Base-by-base conservation (phyloP, 64 coral and sea anemone genomes). In the Anthopleura sola region DNA sequence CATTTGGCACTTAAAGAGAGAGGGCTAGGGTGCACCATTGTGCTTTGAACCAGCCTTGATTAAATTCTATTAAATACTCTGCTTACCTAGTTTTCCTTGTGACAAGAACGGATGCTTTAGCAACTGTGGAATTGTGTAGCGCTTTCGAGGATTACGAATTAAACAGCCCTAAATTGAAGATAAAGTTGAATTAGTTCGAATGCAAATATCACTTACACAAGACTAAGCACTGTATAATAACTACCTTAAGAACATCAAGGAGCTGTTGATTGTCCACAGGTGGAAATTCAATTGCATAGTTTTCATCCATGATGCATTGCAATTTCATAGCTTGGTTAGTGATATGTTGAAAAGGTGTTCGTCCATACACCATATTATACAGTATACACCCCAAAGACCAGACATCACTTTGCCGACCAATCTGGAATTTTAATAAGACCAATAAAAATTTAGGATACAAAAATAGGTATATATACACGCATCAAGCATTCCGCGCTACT, bases 311-410 rank as follows among this genome's bases (percentile, higher is more conserved):
- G 20, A 99, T 99, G 39, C 96, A 95, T 79, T 94, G 92, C 29
- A 94, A 58, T 53, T 99, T 99, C 28, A 92, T 82, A 62, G 93
- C 37, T 60, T 98, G 92, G 66, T 98, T 98, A 36, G 83, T 92
- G 37, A 98, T 98, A 55, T 94, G 95, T 87, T 98, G 95, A 57
- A 98, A 98, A 60, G 95, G 92, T 14, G 92, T 98, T 68, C 88
- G 90, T 14, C 95, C 95, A 85, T 98, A 98, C 28, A 98, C 95
- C 95, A 98, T 98, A n/a, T 87, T 82, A 56, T 98, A 94, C 26
- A 98, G 68, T 51, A 98, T 98, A 75, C 95, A 98, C 6, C 95
- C 95, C 11, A 98, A 83, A 13, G 95, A 94, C 95, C 95, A 98
- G 26, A 98, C 95, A 54, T 98, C 95, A 71, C 95, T 98, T 49